Conservation (phyloP, 2,888 invertebrate genomes). For the Meteorus cinctellus region DNA sequence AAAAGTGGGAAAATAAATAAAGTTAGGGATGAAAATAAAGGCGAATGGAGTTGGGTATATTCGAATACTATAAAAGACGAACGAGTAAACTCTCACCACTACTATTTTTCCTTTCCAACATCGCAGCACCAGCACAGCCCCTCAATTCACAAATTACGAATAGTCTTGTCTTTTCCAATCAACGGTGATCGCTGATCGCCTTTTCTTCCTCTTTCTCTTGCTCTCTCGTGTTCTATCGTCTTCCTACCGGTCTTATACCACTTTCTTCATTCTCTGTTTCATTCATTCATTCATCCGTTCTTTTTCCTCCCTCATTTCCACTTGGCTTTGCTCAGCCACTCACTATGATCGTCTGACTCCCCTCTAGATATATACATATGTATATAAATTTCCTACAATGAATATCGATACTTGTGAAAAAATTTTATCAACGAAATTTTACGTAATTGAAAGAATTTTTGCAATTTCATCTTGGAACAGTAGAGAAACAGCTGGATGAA, state of each 20-base stretch:
- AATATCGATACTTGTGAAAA: constrained; percentile 62
- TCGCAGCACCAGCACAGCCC: constrained; percentile 37
- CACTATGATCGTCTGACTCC: constrained; percentile 55
- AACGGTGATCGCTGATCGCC: constrained; percentile 45
- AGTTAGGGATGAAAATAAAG: constrained; percentile 43
- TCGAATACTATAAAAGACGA: constrained; percentile 55
- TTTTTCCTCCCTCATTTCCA: constrained; percentile 41
- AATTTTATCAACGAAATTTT: constrained; percentile 47
- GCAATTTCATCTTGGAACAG: constrained; percentile 32
- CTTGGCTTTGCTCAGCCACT: constrained; percentile 47
- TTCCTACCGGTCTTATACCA: constrained; percentile 18
- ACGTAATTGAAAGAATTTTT: constrained; percentile 69
- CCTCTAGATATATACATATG: constrained; percentile 35
- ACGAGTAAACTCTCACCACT: constrained; percentile 57
- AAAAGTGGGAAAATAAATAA: background rate
- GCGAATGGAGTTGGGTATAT: constrained; percentile 54
- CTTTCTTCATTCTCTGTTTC: constrained; percentile 19
- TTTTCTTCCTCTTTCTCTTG: constrained; percentile 35
- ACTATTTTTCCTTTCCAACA: constrained; percentile 42
- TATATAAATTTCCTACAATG: constrained; percentile 57
- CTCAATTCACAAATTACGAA: constrained; percentile 64
- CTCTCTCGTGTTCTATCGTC: constrained; percentile 51
- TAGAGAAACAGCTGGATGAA: constrained; percentile 61
- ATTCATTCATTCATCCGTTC: constrained; percentile 24
- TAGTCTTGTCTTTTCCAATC: constrained; percentile 69